Evolutionary conservation across 2,888 invertebrate genomes (phyloP), one percentile per base, ranked within the genome.

Genomic region (Sinohyriopsis cumingii): DNA sequence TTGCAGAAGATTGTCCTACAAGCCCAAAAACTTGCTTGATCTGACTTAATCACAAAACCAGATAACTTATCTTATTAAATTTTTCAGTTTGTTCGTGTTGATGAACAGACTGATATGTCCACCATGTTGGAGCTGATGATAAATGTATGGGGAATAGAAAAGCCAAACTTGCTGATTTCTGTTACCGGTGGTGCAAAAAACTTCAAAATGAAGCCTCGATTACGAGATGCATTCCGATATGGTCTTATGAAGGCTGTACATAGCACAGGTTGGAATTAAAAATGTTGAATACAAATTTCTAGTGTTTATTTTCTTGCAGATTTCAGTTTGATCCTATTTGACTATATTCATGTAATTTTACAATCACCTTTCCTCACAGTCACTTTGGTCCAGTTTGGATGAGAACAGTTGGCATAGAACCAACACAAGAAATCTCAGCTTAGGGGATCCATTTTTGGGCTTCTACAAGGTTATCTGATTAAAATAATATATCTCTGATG

Each of bases 151-250:
- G 75, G 84, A 4, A 78, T 90, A 69, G 85, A 87, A 22, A 82
- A 79, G 62, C 90, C 90, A 9, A 90, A 90, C 64, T 83, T 90
- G 7, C 84, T 90, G 24, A 89, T 90, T 69, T 90, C 90, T 7
- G 89, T 90, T n/a, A 90, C 90, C 18, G 90, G 90, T 0, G 90
- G 90, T 0, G 90, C 90, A 61, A 88, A 89, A 68, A 87, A 88
- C 78, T 90, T 90, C 74, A 80, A 84, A 61, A 88, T 90, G 87
- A 86, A 84, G 60, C 83, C 85, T 45, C 75, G 86, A 56, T 78
- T 90, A 22, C 88, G 87, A 69, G 87, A 89, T 63, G 88, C 87
- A 12, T 90, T 90, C 78, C 77, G 88, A 54, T 78, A 87, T 56
- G 90, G 90, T 28, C 83, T 90, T 7, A 86, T 89, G 84, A 90